Base-by-base conservation (phyloP, 2,888 invertebrate species). In the Ceraclea dissimilis region DNA sequence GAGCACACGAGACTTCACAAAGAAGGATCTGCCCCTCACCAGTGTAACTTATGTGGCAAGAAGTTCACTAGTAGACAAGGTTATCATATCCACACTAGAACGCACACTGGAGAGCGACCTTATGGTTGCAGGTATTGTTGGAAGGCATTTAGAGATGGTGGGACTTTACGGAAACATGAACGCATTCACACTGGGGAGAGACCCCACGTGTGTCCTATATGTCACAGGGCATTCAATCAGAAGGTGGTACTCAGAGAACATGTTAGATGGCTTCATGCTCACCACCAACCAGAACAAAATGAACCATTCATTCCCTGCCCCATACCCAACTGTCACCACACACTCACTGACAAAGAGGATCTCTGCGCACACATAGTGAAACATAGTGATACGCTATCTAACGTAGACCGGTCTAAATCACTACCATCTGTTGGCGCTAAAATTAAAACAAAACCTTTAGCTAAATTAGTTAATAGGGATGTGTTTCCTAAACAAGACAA, bases 61-160 rank as follows among this genome's bases (percentile, higher is more conserved):
- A 73, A 75, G 1, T 79, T 79, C 62, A 73, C 76, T 4, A 77
- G 77, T 10, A 70, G 76, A 10, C 75, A 75, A 59, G 75, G 75
- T 2, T 75, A 72, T 60, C 68, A 76, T 47, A 79, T 79, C 47
- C 79, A 79, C 61, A 71, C 73, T 48, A 67, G 79, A 6, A 75
- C 75, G 2, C 79, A 79, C 60, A 78, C 75, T 0, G 78, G 77
- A 0, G 79, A 79, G 62, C 69, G 77, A 39, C 78, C 78, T 0
- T 79, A 78, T 48, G 76, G 75, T 4, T 79, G 79, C 63, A 63
- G 64, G 49, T 76, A 70, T 60, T 79, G 79, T 62, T 73, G 73
- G 74, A 79, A 79, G 63, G 73, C 78, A 1, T 79, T 79, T 64
- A 70, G 78, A 10, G 79, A 79, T 59, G 79, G 79, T 11, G 78